Conservation (phyloP, 2,113 vertebrate species). For the Uropsilus gracilis region DNA sequence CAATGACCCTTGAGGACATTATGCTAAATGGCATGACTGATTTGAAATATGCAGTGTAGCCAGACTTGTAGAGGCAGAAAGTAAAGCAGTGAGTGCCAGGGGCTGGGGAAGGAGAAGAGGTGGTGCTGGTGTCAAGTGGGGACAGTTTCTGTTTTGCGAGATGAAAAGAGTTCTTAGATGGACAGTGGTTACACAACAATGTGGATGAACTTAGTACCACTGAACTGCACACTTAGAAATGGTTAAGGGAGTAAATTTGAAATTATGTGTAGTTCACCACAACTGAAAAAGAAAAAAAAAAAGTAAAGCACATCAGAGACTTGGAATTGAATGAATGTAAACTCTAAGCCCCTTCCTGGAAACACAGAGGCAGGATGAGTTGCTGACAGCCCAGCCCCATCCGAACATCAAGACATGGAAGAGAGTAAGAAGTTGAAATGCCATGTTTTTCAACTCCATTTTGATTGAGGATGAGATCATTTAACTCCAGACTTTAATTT, state of each 20-base stretch:
- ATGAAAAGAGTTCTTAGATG: not conserved
- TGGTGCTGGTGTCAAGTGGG: not conserved
- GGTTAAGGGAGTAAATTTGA: not conserved
- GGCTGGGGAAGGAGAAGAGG: accelerated
- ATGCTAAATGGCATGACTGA: not conserved
- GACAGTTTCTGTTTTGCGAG: not conserved
- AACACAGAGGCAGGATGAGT: accelerated
- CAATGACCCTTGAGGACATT: not conserved
- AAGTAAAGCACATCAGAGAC: not conserved
- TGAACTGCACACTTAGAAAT: not conserved
- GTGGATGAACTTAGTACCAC: not conserved
- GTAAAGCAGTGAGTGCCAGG: not conserved
- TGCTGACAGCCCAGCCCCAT: not conserved
- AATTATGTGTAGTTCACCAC: not conserved
- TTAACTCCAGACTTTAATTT: not conserved
- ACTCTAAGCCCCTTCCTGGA: not conserved
- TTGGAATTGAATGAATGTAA: not conserved
- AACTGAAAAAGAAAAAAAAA: not conserved
- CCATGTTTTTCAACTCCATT: not conserved
- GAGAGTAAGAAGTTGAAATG: not conserved
- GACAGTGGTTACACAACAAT: accelerated
- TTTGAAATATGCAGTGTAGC: not conserved
- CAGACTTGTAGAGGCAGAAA: not conserved
- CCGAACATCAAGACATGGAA: not conserved
- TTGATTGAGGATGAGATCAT: not conserved